Conservation (phyloP, 2,888 invertebrate species). For the Tachina grossa region DNA sequence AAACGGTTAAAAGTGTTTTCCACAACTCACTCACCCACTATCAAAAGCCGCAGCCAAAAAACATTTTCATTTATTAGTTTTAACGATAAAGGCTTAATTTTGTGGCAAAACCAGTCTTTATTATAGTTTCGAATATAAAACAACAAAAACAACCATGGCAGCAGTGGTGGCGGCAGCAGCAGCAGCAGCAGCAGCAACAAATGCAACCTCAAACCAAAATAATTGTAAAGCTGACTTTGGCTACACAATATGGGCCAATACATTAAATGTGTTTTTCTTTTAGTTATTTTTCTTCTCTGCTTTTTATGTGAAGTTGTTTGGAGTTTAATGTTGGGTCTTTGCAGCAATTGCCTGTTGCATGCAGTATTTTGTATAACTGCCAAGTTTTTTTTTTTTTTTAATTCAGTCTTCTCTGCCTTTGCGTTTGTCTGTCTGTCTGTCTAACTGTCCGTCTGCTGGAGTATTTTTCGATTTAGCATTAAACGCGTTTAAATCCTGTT, state of each 20-base stretch:
- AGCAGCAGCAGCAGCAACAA: constrained; percentile 13
- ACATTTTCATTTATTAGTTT: constrained; percentile 66
- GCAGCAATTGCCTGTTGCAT: constrained; percentile 65
- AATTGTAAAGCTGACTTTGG: constrained; percentile 70
- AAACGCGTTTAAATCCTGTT: constrained; percentile 72
- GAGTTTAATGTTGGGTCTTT: constrained; percentile 49
- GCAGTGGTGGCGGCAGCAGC: neutral
- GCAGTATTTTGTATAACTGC: constrained; percentile 63
- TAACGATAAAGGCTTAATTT: constrained; percentile 66
- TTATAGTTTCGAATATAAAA: constrained; percentile 31
- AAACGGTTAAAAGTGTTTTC: constrained; percentile 22
- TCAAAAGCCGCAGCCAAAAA: constrained; percentile 48
- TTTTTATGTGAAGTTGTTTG: constrained; percentile 31
- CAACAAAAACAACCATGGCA: constrained; percentile 4
- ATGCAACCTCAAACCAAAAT: constrained; percentile 57
- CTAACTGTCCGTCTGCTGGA: constrained; percentile 35
- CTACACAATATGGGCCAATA: constrained; percentile 70
- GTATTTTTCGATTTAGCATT: constrained; percentile 40
- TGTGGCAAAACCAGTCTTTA: constrained; percentile 68
- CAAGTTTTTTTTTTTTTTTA: constrained; percentile 47
- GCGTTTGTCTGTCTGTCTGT: constrained; percentile 1
- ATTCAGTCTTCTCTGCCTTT: constrained; percentile 28
- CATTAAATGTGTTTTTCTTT: constrained; percentile 51
- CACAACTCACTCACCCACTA: constrained; percentile 63
- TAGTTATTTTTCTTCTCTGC: neutral